Evolutionary conservation across 2,797 vertebrate species (phyloP).

Genomic region (Iguana delicatissima): DNA sequence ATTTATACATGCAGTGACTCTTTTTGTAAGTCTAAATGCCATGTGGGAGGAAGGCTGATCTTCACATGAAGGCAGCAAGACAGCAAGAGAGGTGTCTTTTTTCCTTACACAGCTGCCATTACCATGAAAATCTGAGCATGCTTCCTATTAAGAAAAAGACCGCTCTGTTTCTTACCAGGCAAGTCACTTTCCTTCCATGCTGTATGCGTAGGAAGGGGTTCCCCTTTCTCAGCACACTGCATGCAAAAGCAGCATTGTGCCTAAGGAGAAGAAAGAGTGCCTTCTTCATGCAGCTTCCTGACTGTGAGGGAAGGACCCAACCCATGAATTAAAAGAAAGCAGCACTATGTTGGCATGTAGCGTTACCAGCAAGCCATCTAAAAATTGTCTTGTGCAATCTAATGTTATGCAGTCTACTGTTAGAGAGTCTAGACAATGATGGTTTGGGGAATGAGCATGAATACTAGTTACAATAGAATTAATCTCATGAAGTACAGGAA

Average conservation of each 20-base stretch:
- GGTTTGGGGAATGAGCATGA: slow-evolving; percentile 5
- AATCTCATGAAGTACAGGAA: slow-evolving; percentile 16
- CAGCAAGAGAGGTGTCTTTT: neutral
- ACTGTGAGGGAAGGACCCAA: neutral
- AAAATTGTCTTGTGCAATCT: too few relatives aligned
- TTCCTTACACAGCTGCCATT: neutral
- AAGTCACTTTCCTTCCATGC: neutral
- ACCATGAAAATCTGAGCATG: neutral
- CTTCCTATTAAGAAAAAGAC: neutral
- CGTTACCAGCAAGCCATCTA: neutral
- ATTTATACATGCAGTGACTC: neutral
- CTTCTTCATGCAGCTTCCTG: neutral
- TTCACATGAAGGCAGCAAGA: neutral
- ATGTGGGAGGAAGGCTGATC: neutral
- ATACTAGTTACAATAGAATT: slow-evolving; percentile 18
- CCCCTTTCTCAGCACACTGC: neutral
- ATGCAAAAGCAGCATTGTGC: neutral
- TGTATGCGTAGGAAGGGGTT: neutral
- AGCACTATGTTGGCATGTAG: neutral
- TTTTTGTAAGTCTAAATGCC: neutral
- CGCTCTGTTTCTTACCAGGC: neutral
- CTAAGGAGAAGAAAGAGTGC: neutral
- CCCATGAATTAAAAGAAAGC: neutral
- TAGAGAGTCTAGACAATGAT: slow-evolving; percentile 8
- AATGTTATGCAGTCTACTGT: neutral